Conservation (phyloP, 2,888 invertebrate genomes). For the Proisotoma minuta region DNA sequence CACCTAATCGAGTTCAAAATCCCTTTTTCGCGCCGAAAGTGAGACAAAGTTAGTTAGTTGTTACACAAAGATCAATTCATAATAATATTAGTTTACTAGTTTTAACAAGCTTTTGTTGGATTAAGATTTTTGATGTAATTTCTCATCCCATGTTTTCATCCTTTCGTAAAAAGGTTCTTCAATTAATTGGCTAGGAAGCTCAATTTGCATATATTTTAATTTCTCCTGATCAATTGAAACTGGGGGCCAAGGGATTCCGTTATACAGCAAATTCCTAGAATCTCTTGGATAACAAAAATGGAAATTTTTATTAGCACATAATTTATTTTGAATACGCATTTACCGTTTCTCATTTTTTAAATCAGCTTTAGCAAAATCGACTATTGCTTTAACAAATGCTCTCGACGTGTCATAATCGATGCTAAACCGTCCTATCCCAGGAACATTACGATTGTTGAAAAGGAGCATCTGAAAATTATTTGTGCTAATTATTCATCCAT, state of each 20-base stretch:
- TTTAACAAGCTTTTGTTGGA: not conserved
- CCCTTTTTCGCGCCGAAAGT: too few relatives aligned
- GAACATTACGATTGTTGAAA: slow-evolving; percentile 10
- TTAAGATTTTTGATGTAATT: not conserved
- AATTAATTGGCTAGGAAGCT: not conserved
- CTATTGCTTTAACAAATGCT: slow-evolving; percentile 12
- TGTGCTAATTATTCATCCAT: too few relatives aligned
- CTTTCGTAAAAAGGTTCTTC: slow-evolving; percentile 16
- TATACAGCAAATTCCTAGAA: not conserved
- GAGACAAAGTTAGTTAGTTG: too few relatives aligned
- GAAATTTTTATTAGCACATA: too few relatives aligned
- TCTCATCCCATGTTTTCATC: slow-evolving; percentile 1
- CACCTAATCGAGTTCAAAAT: too few relatives aligned
- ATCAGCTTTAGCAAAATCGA: slow-evolving; percentile 19
- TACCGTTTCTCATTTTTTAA: too few relatives aligned
- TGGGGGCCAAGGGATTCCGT: slow-evolving; percentile 7
- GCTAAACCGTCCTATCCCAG: slow-evolving; percentile 11
- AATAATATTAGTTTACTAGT: not conserved
- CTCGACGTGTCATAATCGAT: slow-evolving; percentile 18
- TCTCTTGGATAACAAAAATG: too few relatives aligned
- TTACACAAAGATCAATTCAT: too few relatives aligned
- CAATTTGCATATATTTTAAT: slow-evolving; percentile 10
- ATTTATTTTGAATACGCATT: too few relatives aligned
- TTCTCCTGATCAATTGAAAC: not conserved
- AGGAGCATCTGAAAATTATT: too few relatives aligned